Conservation (phyloP, 2,888 invertebrate species). For the Mesorhabditis spiculigera region DNA sequence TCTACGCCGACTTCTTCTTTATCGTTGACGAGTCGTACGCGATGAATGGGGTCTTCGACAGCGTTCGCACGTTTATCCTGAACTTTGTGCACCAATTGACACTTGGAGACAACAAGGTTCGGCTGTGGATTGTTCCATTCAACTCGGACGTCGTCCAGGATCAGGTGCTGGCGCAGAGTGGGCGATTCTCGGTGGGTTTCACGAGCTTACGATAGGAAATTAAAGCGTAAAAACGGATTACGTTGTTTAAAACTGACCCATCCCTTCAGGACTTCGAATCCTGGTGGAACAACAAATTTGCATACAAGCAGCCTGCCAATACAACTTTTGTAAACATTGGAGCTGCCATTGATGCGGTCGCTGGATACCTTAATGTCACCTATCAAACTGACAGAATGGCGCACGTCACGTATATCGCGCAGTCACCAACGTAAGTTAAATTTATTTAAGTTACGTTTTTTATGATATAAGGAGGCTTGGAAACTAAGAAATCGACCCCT, state of each 20-base stretch:
- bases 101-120: not conserved
- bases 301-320: not conserved
- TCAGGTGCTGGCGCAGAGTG: not conserved
- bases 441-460: not conserved
- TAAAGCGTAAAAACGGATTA: too few species aligned
- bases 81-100: not conserved
- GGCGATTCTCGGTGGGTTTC: too few species aligned
- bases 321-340: not conserved
- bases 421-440: not conserved
- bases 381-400: not conserved
- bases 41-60: not conserved
- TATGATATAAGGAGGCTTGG: too few species aligned
- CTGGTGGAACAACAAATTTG: not conserved
- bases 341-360: conserved; percentile 6
- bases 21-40: not conserved
- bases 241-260: not conserved
- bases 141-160: not conserved
- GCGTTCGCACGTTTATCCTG: not conserved
- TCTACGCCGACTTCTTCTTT: conserved; percentile 5
- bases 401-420: not conserved
- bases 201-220: too few species aligned
- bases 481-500: too few species aligned
- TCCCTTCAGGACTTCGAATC: not conserved
- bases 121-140: not conserved
- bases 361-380: not conserved